Base-by-base conservation (phyloP, 1,140 invertebrate genomes). In the Pogonomyrmex barbatus region DNA sequence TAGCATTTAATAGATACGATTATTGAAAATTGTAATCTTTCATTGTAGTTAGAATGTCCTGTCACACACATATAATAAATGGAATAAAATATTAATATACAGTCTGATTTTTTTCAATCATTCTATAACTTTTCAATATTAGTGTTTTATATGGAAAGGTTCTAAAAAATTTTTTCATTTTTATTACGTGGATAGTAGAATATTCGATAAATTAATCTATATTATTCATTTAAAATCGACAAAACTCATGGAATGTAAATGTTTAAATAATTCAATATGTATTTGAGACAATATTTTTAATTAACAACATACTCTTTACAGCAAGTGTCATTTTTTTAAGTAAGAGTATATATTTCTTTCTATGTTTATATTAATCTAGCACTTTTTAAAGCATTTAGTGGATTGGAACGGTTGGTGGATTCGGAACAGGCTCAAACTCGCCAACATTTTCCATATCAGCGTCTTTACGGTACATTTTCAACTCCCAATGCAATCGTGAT, bases 401-500 rank as follows among this genome's bases (percentile, higher is more conserved):
- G 42, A 67, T n/a, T 45, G 77, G 2, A 65, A 89, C 2, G 1
- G 42, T 71, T 17, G 84, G 78, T 47, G 88, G 83, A 33, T 86
- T n/a, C 33, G 67, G 58, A 45, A 88, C 10, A 54, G 95, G 94
- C 42, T 96, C 94, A 94, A 97, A 98, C 88, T 99, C 98, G 78
- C 97, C 97, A n/a, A 97, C 73, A 91, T 96, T 96, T 68, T 97
- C 96, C 87, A 97, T 96, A 93, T 98, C 97, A 56, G 95, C 93
- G 79, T 96, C 95, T 50, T 95, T 95, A 56, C 96, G 95, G 91
- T 94, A 97, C 8, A 96, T 96, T 85, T 95, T 96, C 63, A 99
- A 90, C 92, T 98, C 97, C 97, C 97, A 98, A 5, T 96, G 96
- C 12, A 97, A 96, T 94, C 97, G 96, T 67, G 97, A 95, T 93